Conservation (phyloP, 2,888 invertebrate genomes). For the Elysia crispata region DNA sequence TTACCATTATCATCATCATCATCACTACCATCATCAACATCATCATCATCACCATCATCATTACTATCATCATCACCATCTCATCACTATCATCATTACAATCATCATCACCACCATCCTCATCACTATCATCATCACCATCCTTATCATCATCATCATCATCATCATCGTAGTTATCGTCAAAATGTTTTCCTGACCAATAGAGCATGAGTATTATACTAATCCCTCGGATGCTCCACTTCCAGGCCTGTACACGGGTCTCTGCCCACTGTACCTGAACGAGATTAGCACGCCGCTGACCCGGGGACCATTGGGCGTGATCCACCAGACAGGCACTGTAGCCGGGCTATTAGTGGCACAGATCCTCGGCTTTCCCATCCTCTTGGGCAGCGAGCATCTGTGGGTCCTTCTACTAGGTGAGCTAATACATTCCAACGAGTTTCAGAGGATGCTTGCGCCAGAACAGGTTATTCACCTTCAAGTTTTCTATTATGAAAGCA, state of each 20-base stretch:
- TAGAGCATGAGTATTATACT: not conserved
- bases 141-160: not conserved
- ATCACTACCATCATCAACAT: slow-evolving; percentile 31
- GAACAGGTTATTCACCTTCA: too few relatives aligned
- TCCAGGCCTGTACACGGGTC: slow-evolving; percentile 93
- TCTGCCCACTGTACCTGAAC: slow-evolving; percentile 99
- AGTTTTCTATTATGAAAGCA: too few relatives aligned
- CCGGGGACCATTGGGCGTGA: slow-evolving; percentile 88
- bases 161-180: too few relatives aligned
- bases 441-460: too few relatives aligned
- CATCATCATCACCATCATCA: slow-evolving; percentile 41
- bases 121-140: too few relatives aligned
- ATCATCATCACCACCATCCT: too few relatives aligned
- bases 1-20: not conserved
- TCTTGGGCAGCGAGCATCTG: slow-evolving; percentile 93
- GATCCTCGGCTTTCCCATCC: slow-evolving; percentile 95
- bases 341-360: slow-evolving; percentile 95
- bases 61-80: slow-evolving; percentile 3
- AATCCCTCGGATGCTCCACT: slow-evolving; percentile 47
- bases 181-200: not conserved
- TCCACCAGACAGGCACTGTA: slow-evolving; percentile 97
- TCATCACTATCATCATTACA: too few relatives aligned
- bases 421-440: too few relatives aligned
- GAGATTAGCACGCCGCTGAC: slow-evolving; percentile 97
- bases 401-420: slow-evolving; percentile 94